phyloP scores from a whole-genome alignment of 2,113 vertebrate genomes.

The Cavia porcellus region DNA sequence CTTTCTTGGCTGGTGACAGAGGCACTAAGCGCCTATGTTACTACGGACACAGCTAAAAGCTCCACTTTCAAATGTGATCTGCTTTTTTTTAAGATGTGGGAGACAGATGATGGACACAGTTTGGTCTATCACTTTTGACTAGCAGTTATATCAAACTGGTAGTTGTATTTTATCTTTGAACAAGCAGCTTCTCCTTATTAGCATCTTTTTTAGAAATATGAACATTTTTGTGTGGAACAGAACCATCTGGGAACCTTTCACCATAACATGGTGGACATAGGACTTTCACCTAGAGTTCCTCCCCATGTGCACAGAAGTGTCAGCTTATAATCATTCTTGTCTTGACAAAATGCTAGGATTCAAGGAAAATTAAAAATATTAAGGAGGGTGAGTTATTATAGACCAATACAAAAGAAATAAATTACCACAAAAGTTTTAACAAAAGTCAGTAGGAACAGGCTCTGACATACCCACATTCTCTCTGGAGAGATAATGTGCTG shows the following conservation, averaged over 20 bases:
- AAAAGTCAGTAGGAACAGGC: neutral
- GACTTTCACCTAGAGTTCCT: neutral
- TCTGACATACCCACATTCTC: neutral
- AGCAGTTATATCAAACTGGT: neutral
- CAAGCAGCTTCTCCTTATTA: neutral
- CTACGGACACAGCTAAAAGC: neutral
- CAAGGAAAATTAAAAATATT: conserved; percentile 10
- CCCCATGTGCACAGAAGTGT: neutral
- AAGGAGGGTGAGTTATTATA: neutral
- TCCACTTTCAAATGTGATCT: neutral
- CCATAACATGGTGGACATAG: neutral
- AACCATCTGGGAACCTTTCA: neutral
- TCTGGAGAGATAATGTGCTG: accelerated
- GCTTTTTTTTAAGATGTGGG: neutral
- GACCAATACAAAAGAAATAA: conserved; percentile 43
- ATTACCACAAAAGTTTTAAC: neutral
- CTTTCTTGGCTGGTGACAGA: neutral
- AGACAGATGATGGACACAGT: neutral
- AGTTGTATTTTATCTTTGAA: neutral
- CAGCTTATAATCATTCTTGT: neutral
- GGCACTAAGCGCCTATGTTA: neutral
- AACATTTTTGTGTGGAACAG: neutral
- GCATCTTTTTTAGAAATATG: neutral
- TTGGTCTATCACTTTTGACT: neutral
- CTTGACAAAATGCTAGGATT: neutral